A percentile compares a stretch with the other conserved stretches of the same genome.
These are phyloP conservation scores for Phocoena sinus DNA, from an alignment of 2,113 vertebrate genomes.

Conservation along the genomic window DNA sequence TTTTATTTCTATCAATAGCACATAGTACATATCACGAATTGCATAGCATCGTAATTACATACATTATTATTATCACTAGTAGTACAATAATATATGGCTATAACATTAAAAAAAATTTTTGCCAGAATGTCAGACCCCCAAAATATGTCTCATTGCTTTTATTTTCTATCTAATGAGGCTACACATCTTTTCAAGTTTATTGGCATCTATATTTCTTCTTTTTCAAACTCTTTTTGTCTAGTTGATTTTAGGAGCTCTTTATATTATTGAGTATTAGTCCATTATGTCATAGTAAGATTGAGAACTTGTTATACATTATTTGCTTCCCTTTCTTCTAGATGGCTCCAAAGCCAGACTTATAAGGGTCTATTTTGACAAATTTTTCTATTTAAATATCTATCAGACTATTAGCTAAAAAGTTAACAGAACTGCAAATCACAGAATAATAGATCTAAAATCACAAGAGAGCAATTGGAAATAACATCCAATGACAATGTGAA, in stretches of 20 bases:
- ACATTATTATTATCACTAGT: not conserved
- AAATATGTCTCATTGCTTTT: not conserved
- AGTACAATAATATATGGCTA: not conserved
- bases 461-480: not conserved
- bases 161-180: not conserved
- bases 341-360: not conserved
- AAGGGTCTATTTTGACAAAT: not conserved
- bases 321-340: not conserved
- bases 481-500: not conserved
- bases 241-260: not conserved
- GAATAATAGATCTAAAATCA: not conserved
- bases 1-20: not conserved
- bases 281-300: not conserved
- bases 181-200: not conserved
- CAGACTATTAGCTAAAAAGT: not conserved
- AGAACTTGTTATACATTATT: not conserved
- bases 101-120: not conserved
- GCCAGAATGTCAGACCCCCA: not conserved
- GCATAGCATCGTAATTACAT: not conserved
- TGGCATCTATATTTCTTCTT: not conserved
- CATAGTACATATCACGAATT: not conserved
- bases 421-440: not conserved
- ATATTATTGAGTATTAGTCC: not conserved
- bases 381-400: not conserved
- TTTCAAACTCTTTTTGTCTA: not conserved